phyloP scores from a whole-genome alignment of 2,888 invertebrate genomes.

The Mayetiola destructor region DNA sequence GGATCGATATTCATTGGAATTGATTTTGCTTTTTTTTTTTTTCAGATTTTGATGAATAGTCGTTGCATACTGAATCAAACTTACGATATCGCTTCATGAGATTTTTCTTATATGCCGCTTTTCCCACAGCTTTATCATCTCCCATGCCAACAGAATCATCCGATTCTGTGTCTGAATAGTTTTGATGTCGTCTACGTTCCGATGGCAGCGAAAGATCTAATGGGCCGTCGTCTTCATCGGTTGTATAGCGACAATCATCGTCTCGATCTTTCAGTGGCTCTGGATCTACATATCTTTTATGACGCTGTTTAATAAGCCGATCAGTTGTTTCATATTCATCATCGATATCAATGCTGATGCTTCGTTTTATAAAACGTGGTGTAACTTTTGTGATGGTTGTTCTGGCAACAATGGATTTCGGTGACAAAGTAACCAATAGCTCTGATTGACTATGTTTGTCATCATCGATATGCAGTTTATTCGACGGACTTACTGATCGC shows the following conservation, averaged over 20 bases:
- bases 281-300: conserved; percentile 1
- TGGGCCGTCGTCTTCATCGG: conserved; percentile 48
- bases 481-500: neutral
- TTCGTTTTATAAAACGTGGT: conserved; percentile 11
- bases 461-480: neutral
- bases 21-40: neutral
- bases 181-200: conserved; percentile 34
- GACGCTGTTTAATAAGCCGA: neutral
- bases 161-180: conserved; percentile 63
- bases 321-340: neutral
- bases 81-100: conserved; percentile 90
- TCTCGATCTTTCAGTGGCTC: neutral
- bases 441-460: neutral
- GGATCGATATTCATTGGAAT: no score
- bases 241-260: neutral
- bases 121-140: conserved; percentile 22
- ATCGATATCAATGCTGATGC: conserved; percentile 10
- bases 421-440: neutral
- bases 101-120: conserved; percentile 73
- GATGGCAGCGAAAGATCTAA: conserved; percentile 58
- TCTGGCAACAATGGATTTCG: neutral
- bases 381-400: neutral
- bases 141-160: conserved; percentile 58
- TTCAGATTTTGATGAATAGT: no score
- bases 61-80: no score